Percentiles rank a stretch among this genome's conserved stretches.
phyloP scores from a whole-genome alignment of 92 coral and sea anemone genomes.

The Porites evermanni region DNA sequence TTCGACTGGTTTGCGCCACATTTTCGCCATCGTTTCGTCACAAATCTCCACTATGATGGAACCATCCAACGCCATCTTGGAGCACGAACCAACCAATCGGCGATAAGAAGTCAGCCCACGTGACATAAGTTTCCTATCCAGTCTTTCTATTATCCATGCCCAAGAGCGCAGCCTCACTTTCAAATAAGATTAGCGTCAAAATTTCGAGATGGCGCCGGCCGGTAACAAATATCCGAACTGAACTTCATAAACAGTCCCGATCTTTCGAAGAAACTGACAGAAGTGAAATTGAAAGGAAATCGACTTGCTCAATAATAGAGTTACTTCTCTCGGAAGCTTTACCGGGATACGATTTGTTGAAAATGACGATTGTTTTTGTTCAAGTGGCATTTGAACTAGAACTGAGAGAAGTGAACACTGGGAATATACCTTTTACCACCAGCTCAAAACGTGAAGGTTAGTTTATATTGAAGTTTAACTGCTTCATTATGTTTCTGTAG shows the following conservation, averaged over 20 bases:
- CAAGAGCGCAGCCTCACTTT: slow-evolving; percentile 29
- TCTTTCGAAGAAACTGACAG: slow-evolving; percentile 31
- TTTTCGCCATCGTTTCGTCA: too few species aligned
- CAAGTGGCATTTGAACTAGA: slow-evolving; percentile 75
- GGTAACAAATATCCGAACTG: slow-evolving; percentile 36
- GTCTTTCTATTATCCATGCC: too few species aligned
- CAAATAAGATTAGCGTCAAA: slow-evolving; percentile 48
- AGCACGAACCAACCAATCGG: too few species aligned
- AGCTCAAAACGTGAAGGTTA: slow-evolving; percentile 9
- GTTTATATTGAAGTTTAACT: background rate
- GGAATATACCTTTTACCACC: background rate
- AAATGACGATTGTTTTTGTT: slow-evolving; percentile 12
- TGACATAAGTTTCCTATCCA: too few species aligned
- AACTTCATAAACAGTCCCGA: slow-evolving; percentile 42
- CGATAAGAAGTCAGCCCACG: too few species aligned
- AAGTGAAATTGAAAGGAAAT: slow-evolving; percentile 35
- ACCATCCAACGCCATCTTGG: too few species aligned
- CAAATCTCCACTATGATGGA: too few species aligned
- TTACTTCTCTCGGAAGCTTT: slow-evolving; percentile 59
- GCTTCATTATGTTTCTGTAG: background rate
- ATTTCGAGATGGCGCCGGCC: slow-evolving; percentile 70
- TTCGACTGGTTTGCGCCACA: too few species aligned
- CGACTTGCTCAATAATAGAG: slow-evolving; percentile 33
- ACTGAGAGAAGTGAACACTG: slow-evolving; percentile 41
- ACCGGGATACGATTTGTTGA: slow-evolving; percentile 69